phyloP scores from a whole-genome alignment of 2,888 invertebrate genomes.

The Cacoxenus indagator region DNA sequence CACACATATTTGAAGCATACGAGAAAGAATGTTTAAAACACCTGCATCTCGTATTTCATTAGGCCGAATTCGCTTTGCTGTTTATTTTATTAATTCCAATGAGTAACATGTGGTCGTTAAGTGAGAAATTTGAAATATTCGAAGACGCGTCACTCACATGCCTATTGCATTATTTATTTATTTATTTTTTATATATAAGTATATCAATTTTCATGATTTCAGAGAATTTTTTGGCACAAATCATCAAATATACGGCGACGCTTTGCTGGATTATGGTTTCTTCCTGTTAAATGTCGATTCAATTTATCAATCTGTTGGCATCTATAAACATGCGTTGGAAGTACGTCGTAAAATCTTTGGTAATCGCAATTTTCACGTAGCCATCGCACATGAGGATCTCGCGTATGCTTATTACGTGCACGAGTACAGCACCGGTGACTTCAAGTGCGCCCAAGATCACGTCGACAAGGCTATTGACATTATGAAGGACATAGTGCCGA shows the following conservation, averaged over 20 bases:
- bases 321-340: constrained; percentile 84
- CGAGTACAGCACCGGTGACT: constrained; percentile 91
- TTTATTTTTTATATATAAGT: no score
- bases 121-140: no score
- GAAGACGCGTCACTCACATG: no score
- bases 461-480: constrained; percentile 87
- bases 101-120: no score
- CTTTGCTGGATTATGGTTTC: constrained; percentile 90
- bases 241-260: constrained; percentile 89
- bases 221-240: constrained; percentile 73
- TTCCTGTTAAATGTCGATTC: constrained; percentile 91
- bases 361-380: constrained; percentile 87
- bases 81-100: constrained; percentile 1
- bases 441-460: constrained; percentile 85
- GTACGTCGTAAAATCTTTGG: constrained; percentile 85
- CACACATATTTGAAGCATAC: not conserved
- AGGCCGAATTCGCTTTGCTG: no score
- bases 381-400: constrained; percentile 90
- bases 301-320: constrained; percentile 85
- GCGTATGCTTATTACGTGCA: constrained; percentile 94
- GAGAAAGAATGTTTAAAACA: not conserved
- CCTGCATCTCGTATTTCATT: no score
- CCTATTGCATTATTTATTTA: no score
- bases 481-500: constrained; percentile 83
- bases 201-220: constrained; percentile 13